phyloP scores from a whole-genome alignment of 2,113 vertebrate genomes.

The Acrocephalus arundinaceus region DNA sequence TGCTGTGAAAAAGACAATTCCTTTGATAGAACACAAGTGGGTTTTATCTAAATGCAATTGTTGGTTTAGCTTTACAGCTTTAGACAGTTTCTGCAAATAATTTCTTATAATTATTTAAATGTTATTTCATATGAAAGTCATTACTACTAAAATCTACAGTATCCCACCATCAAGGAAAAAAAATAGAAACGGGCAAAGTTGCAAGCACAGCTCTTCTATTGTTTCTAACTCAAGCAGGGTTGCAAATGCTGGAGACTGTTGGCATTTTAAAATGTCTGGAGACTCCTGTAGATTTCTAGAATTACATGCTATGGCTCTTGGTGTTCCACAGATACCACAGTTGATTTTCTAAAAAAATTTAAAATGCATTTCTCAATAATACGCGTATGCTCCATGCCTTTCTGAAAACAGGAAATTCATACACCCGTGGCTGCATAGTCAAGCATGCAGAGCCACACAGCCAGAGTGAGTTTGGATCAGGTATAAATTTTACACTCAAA shows the following conservation, averaged over 20 bases:
- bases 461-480: background rate
- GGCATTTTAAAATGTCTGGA: slow-evolving; percentile 7
- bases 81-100: slow-evolving; percentile 55
- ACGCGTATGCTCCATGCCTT: background rate
- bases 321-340: background rate
- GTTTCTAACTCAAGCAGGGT: slow-evolving; percentile 1
- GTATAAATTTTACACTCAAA: background rate
- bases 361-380: background rate
- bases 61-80: slow-evolving; percentile 47
- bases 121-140: slow-evolving; percentile 62
- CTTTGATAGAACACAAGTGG: background rate
- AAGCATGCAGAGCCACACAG: rapidly evolving
- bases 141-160: slow-evolving; percentile 52
- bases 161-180: background rate
- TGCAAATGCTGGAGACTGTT: background rate
- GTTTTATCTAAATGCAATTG: slow-evolving; percentile 44
- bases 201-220: slow-evolving; percentile 12
- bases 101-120: slow-evolving; percentile 63
- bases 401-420: background rate
- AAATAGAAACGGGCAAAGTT: slow-evolving; percentile 1
- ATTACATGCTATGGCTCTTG: background rate
- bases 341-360: background rate
- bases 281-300: slow-evolving; percentile 14
- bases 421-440: background rate
- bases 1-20: slow-evolving; percentile 2